phyloP scores from a whole-genome alignment of 2,113 vertebrate species.

The Passer domesticus region DNA sequence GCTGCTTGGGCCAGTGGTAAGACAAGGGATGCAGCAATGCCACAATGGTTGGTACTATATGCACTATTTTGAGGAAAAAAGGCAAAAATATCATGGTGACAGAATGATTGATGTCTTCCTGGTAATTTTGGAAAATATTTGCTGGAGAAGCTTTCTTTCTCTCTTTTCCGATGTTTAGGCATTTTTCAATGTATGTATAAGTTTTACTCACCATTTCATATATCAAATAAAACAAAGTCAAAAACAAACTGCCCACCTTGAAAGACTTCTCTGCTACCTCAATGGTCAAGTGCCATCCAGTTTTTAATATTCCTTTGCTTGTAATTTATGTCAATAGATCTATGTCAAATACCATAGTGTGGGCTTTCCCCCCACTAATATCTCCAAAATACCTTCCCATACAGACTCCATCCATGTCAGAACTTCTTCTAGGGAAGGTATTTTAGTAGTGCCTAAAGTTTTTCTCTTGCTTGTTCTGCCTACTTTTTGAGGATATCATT shows the following conservation, averaged over 20 bases:
- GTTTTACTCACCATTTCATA: background rate
- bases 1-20: background rate
- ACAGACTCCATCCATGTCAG: background rate
- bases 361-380: accelerated
- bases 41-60: background rate
- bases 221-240: background rate
- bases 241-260: background rate
- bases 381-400: background rate
- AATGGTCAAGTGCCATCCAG: background rate
- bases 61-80: background rate
- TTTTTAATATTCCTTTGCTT: background rate
- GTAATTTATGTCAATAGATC: background rate
- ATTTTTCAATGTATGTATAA: background rate
- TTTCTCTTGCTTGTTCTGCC: background rate
- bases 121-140: background rate
- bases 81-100: background rate
- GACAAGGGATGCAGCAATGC: background rate
- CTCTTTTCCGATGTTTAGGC: background rate
- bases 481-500: background rate
- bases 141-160: background rate
- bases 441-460: background rate
- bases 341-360: background rate
- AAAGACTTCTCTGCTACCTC: background rate
- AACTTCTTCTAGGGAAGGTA: background rate
- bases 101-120: background rate